Conservation (phyloP, 2,797 vertebrate genomes). For the Ispidina lecontei region DNA sequence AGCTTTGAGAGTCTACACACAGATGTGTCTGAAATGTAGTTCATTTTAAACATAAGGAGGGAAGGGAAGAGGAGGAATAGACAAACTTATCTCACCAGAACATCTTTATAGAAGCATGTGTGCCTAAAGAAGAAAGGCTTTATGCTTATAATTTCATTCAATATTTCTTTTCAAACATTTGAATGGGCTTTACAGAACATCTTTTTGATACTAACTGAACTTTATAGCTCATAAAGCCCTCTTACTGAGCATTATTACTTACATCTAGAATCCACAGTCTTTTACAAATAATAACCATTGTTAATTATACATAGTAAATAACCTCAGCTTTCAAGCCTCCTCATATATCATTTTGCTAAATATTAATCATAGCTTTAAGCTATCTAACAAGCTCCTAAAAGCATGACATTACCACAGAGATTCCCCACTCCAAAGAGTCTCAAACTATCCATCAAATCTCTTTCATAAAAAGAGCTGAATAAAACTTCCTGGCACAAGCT, state of each 20-base stretch:
- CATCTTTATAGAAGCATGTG: constrained; percentile 21
- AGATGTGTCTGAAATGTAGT: neutral
- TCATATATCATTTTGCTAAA: constrained; percentile 63
- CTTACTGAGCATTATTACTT: constrained; percentile 16
- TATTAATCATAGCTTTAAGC: constrained; percentile 73
- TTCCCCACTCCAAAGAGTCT: constrained; percentile 23
- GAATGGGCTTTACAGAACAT: constrained; percentile 25
- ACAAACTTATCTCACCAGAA: constrained; percentile 40
- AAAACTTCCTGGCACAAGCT: constrained; percentile 82
- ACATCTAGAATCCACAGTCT: constrained; percentile 30
- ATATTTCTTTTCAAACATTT: constrained; percentile 43
- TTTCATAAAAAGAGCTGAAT: constrained; percentile 81
- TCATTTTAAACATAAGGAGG: constrained; percentile 33
- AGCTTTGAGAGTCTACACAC: neutral
- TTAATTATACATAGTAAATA: constrained; percentile 72
- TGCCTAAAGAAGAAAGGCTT: constrained; percentile 30
- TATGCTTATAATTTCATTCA: constrained; percentile 26
- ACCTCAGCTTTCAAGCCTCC: constrained; percentile 63
- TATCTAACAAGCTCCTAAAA: constrained; percentile 58
- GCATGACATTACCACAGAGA: constrained; percentile 54
- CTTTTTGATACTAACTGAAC: constrained; percentile 37
- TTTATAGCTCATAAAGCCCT: constrained; percentile 17
- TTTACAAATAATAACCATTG: constrained; percentile 53
- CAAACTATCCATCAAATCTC: constrained; percentile 84
- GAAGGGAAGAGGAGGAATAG: neutral